Conservation (phyloP, 2,888 invertebrate genomes). For the Drosophila kokeensis region DNA sequence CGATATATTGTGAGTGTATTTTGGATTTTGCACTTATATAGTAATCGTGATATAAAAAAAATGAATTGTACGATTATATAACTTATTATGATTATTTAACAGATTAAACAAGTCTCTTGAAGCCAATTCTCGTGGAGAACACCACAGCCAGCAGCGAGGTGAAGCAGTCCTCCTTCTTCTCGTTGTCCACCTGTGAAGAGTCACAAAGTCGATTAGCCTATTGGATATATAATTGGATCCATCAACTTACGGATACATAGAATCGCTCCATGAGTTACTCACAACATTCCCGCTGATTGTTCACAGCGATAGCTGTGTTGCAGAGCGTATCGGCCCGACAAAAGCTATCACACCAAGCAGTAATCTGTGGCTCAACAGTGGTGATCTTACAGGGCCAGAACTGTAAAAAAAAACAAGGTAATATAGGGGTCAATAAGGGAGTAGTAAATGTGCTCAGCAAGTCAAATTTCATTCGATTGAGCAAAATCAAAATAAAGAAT, state of each 20-base stretch:
- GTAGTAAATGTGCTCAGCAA: neutral
- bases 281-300: slow-evolving; percentile 70
- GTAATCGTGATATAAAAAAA: slow-evolving; percentile 13
- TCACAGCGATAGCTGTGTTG: slow-evolving; percentile 73
- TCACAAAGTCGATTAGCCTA: neutral
- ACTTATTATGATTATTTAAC: slow-evolving; percentile 33
- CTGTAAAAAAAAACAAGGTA: slow-evolving; percentile 22
- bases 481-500: neutral
- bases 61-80: slow-evolving; percentile 47
- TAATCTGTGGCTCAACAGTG: slow-evolving; percentile 72
- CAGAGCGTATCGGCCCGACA: slow-evolving; percentile 76
- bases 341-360: slow-evolving; percentile 70
- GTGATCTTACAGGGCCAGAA: slow-evolving; percentile 75
- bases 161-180: slow-evolving; percentile 53
- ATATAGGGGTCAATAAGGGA: neutral
- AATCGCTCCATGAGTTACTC: slow-evolving; percentile 65
- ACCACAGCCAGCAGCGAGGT: slow-evolving; percentile 47
- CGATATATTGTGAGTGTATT: slow-evolving; percentile 28
- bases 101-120: slow-evolving; percentile 36
- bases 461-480: neutral
- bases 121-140: slow-evolving; percentile 41
- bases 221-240: neutral
- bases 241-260: slow-evolving; percentile 66
- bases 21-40: slow-evolving; percentile 40
- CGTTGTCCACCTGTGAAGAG: slow-evolving; percentile 59